A percentile compares a stretch with the other conserved stretches of the same genome.
Conservation (phyloP, 2,797 vertebrate species). For the Chromobotia macracanthus region DNA sequence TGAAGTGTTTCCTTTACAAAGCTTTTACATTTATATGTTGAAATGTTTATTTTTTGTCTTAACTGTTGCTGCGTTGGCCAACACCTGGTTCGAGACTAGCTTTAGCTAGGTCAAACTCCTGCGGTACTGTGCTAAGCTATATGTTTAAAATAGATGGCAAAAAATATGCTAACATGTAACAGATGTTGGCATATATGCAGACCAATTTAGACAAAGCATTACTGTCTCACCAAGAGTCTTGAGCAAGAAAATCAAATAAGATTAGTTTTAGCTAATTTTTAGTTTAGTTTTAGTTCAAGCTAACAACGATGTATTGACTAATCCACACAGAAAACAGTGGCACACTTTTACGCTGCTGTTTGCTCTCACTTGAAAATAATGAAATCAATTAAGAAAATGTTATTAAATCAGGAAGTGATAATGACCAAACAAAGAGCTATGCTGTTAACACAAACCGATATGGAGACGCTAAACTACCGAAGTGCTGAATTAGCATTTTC, state of each 20-base stretch:
- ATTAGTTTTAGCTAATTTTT: conserved; percentile 16
- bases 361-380: conserved; percentile 28
- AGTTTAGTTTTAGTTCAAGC: too few relatives aligned
- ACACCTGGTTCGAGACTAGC: not conserved
- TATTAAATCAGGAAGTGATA: conserved; percentile 43
- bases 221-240: not conserved
- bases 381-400: conserved; percentile 38
- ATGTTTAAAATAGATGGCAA: not conserved
- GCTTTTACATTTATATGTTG: too few relatives aligned
- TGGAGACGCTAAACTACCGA: conserved; percentile 18
- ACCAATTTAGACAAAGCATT: not conserved
- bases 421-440: conserved; percentile 27
- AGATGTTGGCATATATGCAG: not conserved
- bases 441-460: conserved; percentile 12
- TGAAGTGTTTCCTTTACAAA: not conserved
- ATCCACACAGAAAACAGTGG: not conserved
- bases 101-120: not conserved
- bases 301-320: conserved; percentile 8
- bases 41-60: not conserved
- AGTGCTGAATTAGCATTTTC: conserved; percentile 46
- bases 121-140: not conserved
- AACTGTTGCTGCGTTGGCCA: too few relatives aligned
- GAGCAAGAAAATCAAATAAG: conserved; percentile 15
- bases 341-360: conserved; percentile 28
- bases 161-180: conserved; percentile 1